Evolutionary conservation across 1,140 invertebrate species (phyloP).

Genomic region (Nephila pilipes): DNA sequence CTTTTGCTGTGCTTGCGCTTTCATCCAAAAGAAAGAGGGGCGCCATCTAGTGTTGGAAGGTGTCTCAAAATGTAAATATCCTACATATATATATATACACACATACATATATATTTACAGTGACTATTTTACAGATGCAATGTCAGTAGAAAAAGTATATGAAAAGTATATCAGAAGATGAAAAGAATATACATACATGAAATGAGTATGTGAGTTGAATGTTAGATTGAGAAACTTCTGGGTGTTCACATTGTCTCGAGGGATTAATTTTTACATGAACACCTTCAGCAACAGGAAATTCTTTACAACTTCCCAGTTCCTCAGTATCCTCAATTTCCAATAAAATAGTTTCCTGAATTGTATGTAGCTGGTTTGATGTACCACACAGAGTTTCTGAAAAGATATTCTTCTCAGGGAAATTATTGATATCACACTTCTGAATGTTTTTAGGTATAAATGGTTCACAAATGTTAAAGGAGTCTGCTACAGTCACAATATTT

Average conservation of each 20-base stretch:
- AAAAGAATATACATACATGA: slow-evolving; percentile 27
- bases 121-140: too few species aligned
- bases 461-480: not conserved
- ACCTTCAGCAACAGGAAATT: not conserved
- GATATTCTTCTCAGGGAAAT: not conserved
- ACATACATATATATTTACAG: too few species aligned
- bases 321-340: not conserved
- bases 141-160: too few species aligned
- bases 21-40: too few species aligned
- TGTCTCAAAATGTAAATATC: too few species aligned
- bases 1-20: too few species aligned
- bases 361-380: not conserved
- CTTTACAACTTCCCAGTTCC: not conserved
- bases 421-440: not conserved
- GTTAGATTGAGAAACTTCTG: not conserved
- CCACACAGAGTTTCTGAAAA: not conserved
- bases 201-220: not conserved
- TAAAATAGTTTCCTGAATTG: slow-evolving; percentile 31
- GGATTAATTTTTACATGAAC: not conserved
- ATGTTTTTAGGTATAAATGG: not conserved
- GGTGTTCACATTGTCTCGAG: not conserved
- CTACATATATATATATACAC: too few species aligned
- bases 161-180: too few species aligned
- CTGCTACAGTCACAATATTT: not conserved
- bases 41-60: too few species aligned